Evolutionary conservation across 2,797 vertebrate species (phyloP).

Genomic region (Eremophila alpestris): DNA sequence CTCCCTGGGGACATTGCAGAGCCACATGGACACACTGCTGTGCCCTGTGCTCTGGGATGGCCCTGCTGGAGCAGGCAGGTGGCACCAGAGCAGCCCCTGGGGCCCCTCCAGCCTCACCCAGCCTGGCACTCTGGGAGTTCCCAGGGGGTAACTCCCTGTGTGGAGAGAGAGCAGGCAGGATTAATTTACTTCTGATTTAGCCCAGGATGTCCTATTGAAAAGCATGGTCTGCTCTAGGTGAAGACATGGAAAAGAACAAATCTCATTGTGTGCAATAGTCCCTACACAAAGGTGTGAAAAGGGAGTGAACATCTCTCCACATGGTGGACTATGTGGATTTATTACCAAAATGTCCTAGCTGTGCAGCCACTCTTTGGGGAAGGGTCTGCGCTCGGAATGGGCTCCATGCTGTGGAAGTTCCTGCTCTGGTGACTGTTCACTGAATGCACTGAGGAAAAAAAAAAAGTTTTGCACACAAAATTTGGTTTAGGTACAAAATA

Average conservation of each 20-base stretch:
- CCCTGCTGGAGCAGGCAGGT: background rate
- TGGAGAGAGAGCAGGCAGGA: background rate
- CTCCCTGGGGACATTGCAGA: background rate
- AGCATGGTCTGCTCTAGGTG: background rate
- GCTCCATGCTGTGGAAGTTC: background rate
- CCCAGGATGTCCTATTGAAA: background rate
- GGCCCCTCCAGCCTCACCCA: background rate
- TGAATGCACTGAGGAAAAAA: background rate
- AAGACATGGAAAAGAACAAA: background rate
- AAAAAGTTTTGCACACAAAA: background rate
- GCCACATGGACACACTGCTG: background rate
- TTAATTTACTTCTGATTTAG: background rate
- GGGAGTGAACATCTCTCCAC: background rate
- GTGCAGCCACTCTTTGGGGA: background rate
- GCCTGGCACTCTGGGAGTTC: fast-evolving
- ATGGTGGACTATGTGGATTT: background rate
- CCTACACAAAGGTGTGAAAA: background rate
- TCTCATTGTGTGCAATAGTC: background rate
- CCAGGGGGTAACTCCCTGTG: fast-evolving
- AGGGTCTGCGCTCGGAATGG: background rate
- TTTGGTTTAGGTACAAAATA: background rate
- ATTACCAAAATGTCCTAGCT: background rate
- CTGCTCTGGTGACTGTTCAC: background rate
- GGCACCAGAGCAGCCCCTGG: background rate
- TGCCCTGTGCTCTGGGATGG: background rate